These are phyloP conservation scores for Branchellion lobata DNA, from an alignment of 2,888 invertebrate genomes.

Conservation along the genomic window DNA sequence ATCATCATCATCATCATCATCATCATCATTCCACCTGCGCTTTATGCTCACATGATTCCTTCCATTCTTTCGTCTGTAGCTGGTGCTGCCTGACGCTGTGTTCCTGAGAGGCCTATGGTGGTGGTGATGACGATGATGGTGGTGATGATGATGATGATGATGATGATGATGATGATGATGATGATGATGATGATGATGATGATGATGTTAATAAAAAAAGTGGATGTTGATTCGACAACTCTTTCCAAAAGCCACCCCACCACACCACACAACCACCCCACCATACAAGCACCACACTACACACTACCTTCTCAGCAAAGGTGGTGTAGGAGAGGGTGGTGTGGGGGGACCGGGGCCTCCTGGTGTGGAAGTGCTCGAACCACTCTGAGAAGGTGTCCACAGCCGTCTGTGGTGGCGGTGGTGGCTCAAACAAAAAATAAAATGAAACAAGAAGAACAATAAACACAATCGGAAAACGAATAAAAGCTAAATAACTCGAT, in stretches of 20 bases:
- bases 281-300: too few relatives aligned
- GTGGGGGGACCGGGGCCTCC: conserved; percentile 68
- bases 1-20: conserved; percentile 15
- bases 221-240: too few relatives aligned
- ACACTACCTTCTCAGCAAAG: conserved; percentile 17
- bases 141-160: conserved; percentile 2
- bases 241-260: neutral
- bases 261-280: neutral
- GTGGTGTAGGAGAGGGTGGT: neutral
- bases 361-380: conserved; percentile 80
- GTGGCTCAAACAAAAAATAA: neutral
- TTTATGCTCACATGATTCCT: neutral
- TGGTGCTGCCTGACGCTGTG: neutral
- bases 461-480: neutral
- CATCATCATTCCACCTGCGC: conserved; percentile 3
- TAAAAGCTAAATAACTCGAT: neutral
- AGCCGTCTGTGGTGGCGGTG: conserved; percentile 68
- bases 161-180: neutral
- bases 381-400: conserved; percentile 85
- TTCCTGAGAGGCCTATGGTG: neutral
- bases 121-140: neutral
- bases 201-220: neutral
- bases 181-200: neutral
- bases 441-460: too few relatives aligned
- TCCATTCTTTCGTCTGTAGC: neutral